Evolutionary conservation across 2,113 vertebrate species (phyloP).

Genomic region (Myiozetetes cayanensis): DNA sequence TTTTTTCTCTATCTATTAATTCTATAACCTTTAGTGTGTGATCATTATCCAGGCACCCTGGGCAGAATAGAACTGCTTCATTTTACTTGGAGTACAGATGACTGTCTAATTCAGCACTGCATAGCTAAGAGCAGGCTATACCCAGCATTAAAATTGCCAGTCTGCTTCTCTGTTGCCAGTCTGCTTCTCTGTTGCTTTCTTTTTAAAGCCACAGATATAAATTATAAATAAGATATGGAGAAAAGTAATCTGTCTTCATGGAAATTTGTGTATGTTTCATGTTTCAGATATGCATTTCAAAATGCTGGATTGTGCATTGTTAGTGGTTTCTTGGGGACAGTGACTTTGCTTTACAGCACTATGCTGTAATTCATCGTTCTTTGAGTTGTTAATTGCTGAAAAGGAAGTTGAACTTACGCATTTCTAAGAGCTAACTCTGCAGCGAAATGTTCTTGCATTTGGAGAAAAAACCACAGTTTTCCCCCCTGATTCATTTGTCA

Average conservation of each 20-base stretch:
- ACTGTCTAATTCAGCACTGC: neutral
- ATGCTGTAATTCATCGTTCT: neutral
- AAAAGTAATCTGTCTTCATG: neutral
- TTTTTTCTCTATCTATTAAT: neutral
- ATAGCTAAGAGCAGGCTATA: neutral
- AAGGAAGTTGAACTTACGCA: neutral
- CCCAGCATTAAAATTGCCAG: neutral
- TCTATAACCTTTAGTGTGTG: neutral
- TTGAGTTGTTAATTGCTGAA: neutral
- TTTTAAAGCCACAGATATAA: neutral
- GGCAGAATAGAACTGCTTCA: neutral
- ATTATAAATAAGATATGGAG: neutral
- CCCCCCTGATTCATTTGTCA: neutral
- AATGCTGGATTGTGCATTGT: neutral
- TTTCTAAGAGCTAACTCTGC: neutral
- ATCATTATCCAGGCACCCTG: neutral
- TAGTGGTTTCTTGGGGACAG: neutral
- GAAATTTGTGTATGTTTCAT: neutral
- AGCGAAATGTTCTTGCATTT: neutral
- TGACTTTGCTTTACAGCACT: neutral
- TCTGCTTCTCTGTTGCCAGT: neutral
- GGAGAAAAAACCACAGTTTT: neutral
- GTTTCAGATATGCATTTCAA: neutral
- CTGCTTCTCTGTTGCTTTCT: neutral
- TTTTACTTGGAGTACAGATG: neutral